Base-by-base conservation (phyloP, 2,888 invertebrate genomes). In the Lasioglossum zephyrum region DNA sequence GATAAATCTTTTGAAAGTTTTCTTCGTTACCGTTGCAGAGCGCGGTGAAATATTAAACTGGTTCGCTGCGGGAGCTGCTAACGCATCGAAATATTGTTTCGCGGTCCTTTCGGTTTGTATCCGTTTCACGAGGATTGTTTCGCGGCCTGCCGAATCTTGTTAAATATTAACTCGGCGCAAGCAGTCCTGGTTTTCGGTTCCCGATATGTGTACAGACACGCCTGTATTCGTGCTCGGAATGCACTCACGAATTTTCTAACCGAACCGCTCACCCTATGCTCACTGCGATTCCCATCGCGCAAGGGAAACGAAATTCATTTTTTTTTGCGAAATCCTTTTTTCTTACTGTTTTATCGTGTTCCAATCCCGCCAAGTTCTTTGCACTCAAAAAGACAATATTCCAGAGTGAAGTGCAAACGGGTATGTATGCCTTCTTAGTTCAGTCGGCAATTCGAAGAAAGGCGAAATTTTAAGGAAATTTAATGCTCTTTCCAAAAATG, bases 111-210 rank as follows among this genome's bases (percentile, higher is more conserved):
- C 18, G 57, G 44, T 31, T 31, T 36, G 31, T 39, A 36, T 41
- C 70, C 57, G 73, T 44, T 44, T 26, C 63, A 39, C 36, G 69
- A 69, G 63, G 31, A 63, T 73, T 57, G 66, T 77, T 72, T 47
- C 66, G 73, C 57, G 66, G 49, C 26, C 47, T 72, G 78, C 26
- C 73, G 69, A 77, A 72, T 75, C 69, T 70, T 60, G 75, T 79
- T 76, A 73, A 83, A 79, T 76, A 79, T 85, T 85, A 76, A 79
- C 73, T 60, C 9, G 60, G 6, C 9, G 39, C 69, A 69, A 53
- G 47, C 47, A 80, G 63, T 44, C 41, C 63, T 13, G 73, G 73
- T 53, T 31, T 66, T 79, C 22, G 72, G 60, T 44, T 41, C 39
- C 26, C 18, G 36, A 39, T 69, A 63, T 57, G 73, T 47, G 8